phyloP scores from a whole-genome alignment of 2,888 invertebrate genomes.

The Nineta flava region DNA sequence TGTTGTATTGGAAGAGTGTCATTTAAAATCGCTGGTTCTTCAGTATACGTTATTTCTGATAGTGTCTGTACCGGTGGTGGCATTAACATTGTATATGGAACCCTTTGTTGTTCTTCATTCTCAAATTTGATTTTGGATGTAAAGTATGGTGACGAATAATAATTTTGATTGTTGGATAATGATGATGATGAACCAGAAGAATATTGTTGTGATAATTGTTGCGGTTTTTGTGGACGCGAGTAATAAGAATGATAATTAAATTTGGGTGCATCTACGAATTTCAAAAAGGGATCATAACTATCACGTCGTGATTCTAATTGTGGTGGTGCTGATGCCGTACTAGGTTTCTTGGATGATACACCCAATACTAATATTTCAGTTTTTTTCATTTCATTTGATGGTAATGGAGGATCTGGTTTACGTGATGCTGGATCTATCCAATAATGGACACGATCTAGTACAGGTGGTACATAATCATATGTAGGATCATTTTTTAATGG shows the following conservation, averaged over 20 bases:
- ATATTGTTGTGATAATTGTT: slow-evolving; percentile 23
- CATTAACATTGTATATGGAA: slow-evolving; percentile 49
- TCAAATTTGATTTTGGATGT: slow-evolving; percentile 28
- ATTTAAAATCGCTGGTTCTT: slow-evolving; percentile 9
- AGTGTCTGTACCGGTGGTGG: slow-evolving; percentile 44
- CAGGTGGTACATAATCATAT: slow-evolving; percentile 71
- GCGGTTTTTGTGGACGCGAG: slow-evolving; percentile 22
- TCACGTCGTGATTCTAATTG: slow-evolving; percentile 22
- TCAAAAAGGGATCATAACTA: slow-evolving; percentile 27
- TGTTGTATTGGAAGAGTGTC: slow-evolving; percentile 8
- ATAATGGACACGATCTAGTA: slow-evolving; percentile 61
- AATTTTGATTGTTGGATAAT: slow-evolving; percentile 12
- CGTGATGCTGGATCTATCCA: slow-evolving; percentile 52
- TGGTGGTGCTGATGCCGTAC: slow-evolving; percentile 23
- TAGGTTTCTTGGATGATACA: slow-evolving; percentile 50
- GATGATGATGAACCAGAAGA: slow-evolving; percentile 22
- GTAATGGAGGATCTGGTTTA: slow-evolving; percentile 35
- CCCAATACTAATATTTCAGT: slow-evolving; percentile 54
- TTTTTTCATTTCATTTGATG: slow-evolving; percentile 32
- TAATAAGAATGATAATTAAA: slow-evolving; percentile 21
- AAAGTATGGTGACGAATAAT: slow-evolving; percentile 23
- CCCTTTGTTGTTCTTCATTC: slow-evolving; percentile 29
- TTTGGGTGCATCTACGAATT: slow-evolving; percentile 33
- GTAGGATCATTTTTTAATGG: slow-evolving; percentile 72
- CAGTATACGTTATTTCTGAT: slow-evolving; percentile 12